Base-by-base conservation (phyloP, 2,797 vertebrate genomes). In the Manis pentadactyla region DNA sequence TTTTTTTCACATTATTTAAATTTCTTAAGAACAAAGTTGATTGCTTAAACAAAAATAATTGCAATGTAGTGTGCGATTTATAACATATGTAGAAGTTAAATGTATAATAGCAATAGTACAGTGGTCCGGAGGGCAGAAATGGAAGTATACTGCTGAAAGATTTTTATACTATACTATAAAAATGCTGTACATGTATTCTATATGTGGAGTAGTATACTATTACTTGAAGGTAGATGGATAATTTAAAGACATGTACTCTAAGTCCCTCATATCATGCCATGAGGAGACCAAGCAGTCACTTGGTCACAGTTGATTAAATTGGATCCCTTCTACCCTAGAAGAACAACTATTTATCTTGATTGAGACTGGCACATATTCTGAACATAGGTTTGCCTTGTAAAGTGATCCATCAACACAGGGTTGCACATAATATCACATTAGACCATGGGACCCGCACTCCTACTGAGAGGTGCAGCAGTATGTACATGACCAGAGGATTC, bases 11-110 rank as follows among this genome's bases (percentile, higher is more conserved):
- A 57, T 69, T 86, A 37, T 63, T 89, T 89, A 68, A 92, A 53
- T 92, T 90, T 82, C 46, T 95, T 86, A n/a, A 82, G 68, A 86
- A n/a, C 37, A 64, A 42, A 83, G 86, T 34, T 68, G 46, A 46
- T 63, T 75, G 18, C 29, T 92, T 86, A 73, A 86, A 61, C 27
- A 75, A 95, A 92, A 87, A 74, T 46, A 78, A 34, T 71, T 71
- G 53, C 39, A 74, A 53, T 51, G 7, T 69, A 95, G 13, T 37
- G 0, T 86, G 18, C 15, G 59, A 14, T 82, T 77, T 89, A 84
- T 90, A 61, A 63, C 29, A 68, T 77, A 18, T 64, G 15, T 73
- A 55, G 55, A 87, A 64, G 13, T 79, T 77, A 89, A 92, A 73
- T 83, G 18, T 68, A 10, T n/a, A 81, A 27, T 34, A 94, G 31